Conservation (phyloP, 1,140 invertebrate species). For the Lordiphosa stackelbergi region DNA sequence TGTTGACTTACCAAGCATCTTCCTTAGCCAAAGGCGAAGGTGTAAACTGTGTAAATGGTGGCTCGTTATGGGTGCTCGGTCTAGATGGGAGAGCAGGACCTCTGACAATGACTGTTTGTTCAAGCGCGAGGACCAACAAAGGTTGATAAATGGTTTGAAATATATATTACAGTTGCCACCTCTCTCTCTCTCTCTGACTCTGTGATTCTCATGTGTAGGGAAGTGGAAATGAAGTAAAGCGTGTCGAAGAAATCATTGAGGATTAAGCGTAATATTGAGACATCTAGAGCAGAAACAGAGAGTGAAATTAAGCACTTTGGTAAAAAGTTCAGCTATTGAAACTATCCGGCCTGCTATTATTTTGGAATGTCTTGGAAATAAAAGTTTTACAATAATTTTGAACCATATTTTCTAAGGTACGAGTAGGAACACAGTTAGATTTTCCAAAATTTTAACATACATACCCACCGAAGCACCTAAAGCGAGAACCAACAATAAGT, state of each 20-base stretch:
- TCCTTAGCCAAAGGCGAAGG: constrained; percentile 52
- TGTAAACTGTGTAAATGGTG: constrained; percentile 69
- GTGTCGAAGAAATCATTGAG: constrained; percentile 40
- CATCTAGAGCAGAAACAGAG: constrained; percentile 12
- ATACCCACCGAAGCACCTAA: too few relatives aligned
- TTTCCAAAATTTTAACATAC: too few relatives aligned
- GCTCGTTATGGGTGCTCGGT: constrained; percentile 54
- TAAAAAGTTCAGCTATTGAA: too few relatives aligned
- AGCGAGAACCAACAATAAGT: too few relatives aligned
- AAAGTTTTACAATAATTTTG: too few relatives aligned
- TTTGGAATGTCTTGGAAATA: too few relatives aligned
- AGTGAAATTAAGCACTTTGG: too few relatives aligned
- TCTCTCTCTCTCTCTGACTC: too few relatives aligned
- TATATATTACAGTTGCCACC: constrained; percentile 22
- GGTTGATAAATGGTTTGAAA: constrained; percentile 57
- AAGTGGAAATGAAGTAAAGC: constrained; percentile 4
- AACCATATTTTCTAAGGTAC: too few relatives aligned
- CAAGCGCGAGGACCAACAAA: constrained; percentile 17
- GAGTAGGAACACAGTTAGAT: too few relatives aligned
- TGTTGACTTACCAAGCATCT: constrained; percentile 56
- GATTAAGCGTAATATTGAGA: constrained; percentile 38
- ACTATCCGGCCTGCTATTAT: too few relatives aligned
- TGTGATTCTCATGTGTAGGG: too few relatives aligned
- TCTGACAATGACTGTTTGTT: constrained; percentile 26
- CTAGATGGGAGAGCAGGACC: constrained; percentile 13